Evolutionary conservation across 2,888 invertebrate species (phyloP).

Genomic region (Carcina quercana): DNA sequence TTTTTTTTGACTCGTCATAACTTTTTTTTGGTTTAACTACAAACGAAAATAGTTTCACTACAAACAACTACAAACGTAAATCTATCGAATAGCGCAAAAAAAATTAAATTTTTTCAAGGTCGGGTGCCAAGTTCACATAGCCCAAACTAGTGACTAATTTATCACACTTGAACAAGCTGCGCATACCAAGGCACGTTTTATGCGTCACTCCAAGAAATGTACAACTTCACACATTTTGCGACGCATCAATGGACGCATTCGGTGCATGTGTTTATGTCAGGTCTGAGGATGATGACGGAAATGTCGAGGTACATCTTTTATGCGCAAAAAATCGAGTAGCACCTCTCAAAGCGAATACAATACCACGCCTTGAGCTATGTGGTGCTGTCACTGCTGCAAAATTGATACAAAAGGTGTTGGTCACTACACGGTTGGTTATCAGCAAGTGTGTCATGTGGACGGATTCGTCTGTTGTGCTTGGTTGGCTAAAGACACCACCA

Average conservation of each 20-base stretch:
- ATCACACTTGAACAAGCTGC: neutral
- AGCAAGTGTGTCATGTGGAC: slow-evolving; percentile 17
- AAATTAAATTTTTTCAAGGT: too few relatives aligned
- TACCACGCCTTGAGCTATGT: slow-evolving; percentile 23
- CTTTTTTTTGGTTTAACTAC: too few relatives aligned
- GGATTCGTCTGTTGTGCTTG: slow-evolving; percentile 20
- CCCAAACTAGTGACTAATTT: neutral
- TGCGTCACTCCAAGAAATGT: neutral
- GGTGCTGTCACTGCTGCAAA: slow-evolving; percentile 18
- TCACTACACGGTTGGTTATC: slow-evolving; percentile 10
- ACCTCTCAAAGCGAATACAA: slow-evolving; percentile 15
- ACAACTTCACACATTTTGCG: slow-evolving; percentile 14
- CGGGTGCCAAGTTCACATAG: too few relatives aligned
- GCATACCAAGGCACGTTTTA: slow-evolving; percentile 4
- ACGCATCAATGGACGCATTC: slow-evolving; percentile 18
- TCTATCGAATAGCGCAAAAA: too few relatives aligned
- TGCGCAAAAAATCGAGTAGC: slow-evolving; percentile 22
- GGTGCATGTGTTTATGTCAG: slow-evolving; percentile 21
- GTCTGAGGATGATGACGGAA: slow-evolving; percentile 1
- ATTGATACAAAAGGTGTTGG: slow-evolving; percentile 12
- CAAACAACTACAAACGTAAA: too few relatives aligned
- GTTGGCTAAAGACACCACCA: slow-evolving; percentile 18
- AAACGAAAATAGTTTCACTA: too few relatives aligned
- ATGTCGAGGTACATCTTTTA: slow-evolving; percentile 14
- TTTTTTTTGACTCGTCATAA: too few relatives aligned